Conservation (phyloP, 2,113 vertebrate genomes). For the Coreoperca whiteheadi region DNA sequence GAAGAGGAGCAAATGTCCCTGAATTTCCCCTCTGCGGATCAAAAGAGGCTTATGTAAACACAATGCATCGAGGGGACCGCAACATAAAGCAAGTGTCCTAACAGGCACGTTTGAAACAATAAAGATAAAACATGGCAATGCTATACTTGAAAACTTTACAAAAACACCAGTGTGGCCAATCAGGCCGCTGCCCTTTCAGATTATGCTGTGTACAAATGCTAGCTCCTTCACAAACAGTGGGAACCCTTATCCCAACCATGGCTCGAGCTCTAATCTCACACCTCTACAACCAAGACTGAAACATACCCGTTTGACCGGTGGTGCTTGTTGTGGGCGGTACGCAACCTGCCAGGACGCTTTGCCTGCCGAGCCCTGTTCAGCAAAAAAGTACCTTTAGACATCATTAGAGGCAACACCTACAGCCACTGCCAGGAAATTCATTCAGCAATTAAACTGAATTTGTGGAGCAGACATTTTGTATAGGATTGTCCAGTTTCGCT, state of each 20-base stretch:
- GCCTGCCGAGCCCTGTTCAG: conserved; percentile 6
- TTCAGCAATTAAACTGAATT: conserved; percentile 14
- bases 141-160: not conserved
- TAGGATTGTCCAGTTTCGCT: not conserved
- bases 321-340: not conserved
- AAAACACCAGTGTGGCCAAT: not conserved
- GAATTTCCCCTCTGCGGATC: no score
- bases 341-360: not conserved
- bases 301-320: not conserved
- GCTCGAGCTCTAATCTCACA: not conserved
- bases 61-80: not conserved
- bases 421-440: conserved; percentile 8
- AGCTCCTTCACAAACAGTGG: not conserved
- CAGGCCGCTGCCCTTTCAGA: not conserved
- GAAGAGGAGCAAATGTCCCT: not conserved
- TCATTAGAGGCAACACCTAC: conserved; percentile 20
- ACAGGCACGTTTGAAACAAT: not conserved
- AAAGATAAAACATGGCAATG: not conserved
- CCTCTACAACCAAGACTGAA: not conserved
- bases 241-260: not conserved
- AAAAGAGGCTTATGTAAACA: no score
- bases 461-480: conserved; percentile 17
- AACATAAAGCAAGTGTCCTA: not conserved
- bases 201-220: not conserved
- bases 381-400: conserved; percentile 15